Evolutionary conservation across 2,797 vertebrate genomes (phyloP), one percentile per base, ranked within the genome.

Genomic region (Tapera naevia): DNA sequence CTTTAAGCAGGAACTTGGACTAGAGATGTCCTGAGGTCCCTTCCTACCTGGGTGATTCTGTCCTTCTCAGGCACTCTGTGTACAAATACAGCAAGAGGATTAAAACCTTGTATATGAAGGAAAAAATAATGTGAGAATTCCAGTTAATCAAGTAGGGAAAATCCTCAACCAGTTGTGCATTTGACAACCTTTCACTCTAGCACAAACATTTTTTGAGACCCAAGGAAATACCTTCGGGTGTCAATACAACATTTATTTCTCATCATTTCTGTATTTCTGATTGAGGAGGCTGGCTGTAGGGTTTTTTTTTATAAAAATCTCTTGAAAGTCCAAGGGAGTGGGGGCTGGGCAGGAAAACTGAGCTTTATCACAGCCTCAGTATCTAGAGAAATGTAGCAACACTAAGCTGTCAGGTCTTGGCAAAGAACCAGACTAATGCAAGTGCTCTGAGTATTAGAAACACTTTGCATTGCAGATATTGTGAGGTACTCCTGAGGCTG

Each of bases 371-470:
- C 35, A 88, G 30, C 60, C 22, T 12, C 46, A 5, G 6, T 72
- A 86, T 89, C 75, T 86, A 76, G 69, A 80, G 69, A 67, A 78
- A 64, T 78, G 54, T n/a, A 75, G 43, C 70, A 74, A 62, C 43
- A 17, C 66, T 65, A 67, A 83, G n/a, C 65, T 88, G 73, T 86
- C 84, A 80, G 60, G 35, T 48, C 27, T 86, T 92, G 92, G 96
- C 94, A 94, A 62, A 88, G 80, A 93, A 84, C 73, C 91, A 86
- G 62, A 41, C 39, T 56, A 65, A 51, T 35, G 28, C 27, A 72
- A 89, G 61, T 86, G 76, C 65, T 86, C 70, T 53, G 76, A 88
- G 69, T 94, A 79, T 91, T 93, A 86, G 65, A 79, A 93, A 86
- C 54, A 43, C 45, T 96, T 86, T 86, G 80, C 73, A 65, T 39